Base-by-base conservation (phyloP, 1,140 invertebrate species). In the Whitmania pigra region DNA sequence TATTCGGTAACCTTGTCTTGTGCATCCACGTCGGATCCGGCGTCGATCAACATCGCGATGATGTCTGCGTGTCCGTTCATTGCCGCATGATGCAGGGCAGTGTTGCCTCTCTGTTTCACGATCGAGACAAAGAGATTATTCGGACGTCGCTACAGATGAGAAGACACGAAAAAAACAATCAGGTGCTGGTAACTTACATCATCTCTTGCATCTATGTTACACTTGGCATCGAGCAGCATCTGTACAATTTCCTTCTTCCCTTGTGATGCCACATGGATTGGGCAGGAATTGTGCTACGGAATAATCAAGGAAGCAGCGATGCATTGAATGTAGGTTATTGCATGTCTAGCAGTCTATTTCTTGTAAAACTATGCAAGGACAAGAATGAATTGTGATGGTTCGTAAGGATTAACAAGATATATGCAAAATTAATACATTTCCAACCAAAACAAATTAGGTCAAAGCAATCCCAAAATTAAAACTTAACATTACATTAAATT, bases 191-290 rank as follows among this genome's bases (percentile, higher is more conserved):
- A 18, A 79, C 80, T 79, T 76, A 82, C 81, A 73, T 77, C 78
- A 75, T 82, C 81, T 72, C 75, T 75, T 9, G 79, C 79, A 74
- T 80, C 78, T 7, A 82, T 76, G 75, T 81, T 76, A 77, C 80
- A 80, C 11, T 77, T 77, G 31, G 79, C 77, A 17, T 80, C 77
- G 18, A 83, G 75, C 54, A 83, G 74, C 72, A 83, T 72, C 72
- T 79, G 72, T 2, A 82, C 81, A 74, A 82, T 78, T 18, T 81
- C 79, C 49, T 80, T 76, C 72, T 82, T 82, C 11, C 81, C 81
- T 72, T 82, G 81, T 17, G 80, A 81, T 9, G 81, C 81, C 29
- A 81, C 80, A 76, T 82, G 81, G 27, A 82, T 82, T 13, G 80
- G 78, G 74, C 79, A 81, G 55, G 78, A 81, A 60, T 80, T 78